Evolutionary conservation across 53 echinoderm and acorn worm species (phyloP).

Genomic region (Astropecten irregularis): DNA sequence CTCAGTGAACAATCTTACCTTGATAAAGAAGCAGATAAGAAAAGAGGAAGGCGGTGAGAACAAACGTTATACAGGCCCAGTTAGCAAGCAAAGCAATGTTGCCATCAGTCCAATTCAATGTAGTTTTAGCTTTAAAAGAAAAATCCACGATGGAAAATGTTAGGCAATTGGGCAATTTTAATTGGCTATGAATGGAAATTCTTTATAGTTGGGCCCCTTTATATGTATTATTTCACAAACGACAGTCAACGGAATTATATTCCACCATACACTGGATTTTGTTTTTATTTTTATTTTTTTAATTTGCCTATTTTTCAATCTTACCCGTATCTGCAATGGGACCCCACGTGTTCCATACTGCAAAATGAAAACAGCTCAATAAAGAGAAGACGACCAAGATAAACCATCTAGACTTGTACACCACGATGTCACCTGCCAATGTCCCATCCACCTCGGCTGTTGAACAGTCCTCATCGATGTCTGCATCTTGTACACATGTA

Average conservation of each 20-base stretch:
- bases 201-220: background rate
- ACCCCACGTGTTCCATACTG: conserved; percentile 95
- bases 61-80: conserved; percentile 81
- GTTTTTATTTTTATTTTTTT: no score
- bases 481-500: no score
- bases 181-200: background rate
- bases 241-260: no score
- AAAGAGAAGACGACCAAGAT: conserved; percentile 78
- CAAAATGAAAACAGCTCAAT: conserved; percentile 60
- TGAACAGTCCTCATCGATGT: no score
- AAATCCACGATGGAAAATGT: no score
- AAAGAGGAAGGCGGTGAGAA: conserved; percentile 69
- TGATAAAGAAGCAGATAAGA: conserved; percentile 80
- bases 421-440: conserved; percentile 38
- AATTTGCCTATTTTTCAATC: no score
- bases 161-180: no score
- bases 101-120: conserved; percentile 64
- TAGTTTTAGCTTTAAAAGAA: conserved; percentile 48
- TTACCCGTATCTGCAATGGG: conserved; percentile 86
- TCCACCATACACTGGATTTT: no score
- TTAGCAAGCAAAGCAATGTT: conserved; percentile 85
- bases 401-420: conserved; percentile 82
- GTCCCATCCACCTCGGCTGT: no score
- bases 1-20: conserved; percentile 50
- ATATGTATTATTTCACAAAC: background rate